Conservation (phyloP, 2,888 invertebrate genomes). For the Colostygia pectinataria region DNA sequence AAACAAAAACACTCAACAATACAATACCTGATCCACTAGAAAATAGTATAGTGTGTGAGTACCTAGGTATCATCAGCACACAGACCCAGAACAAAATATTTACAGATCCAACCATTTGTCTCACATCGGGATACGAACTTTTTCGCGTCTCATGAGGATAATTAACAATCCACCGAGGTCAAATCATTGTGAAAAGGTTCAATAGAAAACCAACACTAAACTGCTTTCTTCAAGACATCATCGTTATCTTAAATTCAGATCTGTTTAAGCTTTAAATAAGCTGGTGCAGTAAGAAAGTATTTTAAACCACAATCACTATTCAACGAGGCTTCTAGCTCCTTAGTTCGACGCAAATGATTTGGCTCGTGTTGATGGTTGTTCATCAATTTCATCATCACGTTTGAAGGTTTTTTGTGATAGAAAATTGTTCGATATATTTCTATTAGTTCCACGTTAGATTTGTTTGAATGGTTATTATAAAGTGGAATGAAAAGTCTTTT, state of each 20-base stretch:
- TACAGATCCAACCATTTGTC: too few relatives aligned
- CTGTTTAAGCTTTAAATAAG: constrained; percentile 6
- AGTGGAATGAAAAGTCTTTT: constrained; percentile 14
- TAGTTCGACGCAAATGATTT: constrained; percentile 41
- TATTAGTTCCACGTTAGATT: constrained; percentile 47
- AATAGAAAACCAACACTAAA: neutral
- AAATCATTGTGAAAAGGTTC: neutral
- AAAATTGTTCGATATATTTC: constrained; percentile 53
- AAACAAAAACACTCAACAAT: too few relatives aligned
- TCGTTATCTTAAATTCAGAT: neutral
- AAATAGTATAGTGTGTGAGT: too few relatives aligned
- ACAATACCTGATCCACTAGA: too few relatives aligned
- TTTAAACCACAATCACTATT: constrained; percentile 11
- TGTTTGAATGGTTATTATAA: constrained; percentile 38
- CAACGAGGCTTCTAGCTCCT: constrained; percentile 40
- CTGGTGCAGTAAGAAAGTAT: constrained; percentile 10
- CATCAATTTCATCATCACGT: constrained; percentile 55
- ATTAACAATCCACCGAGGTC: too few relatives aligned
- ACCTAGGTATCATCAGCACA: too few relatives aligned
- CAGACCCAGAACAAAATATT: too few relatives aligned
- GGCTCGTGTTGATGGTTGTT: constrained; percentile 58
- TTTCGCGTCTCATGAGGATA: too few relatives aligned
- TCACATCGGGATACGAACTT: too few relatives aligned
- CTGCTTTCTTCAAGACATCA: neutral
- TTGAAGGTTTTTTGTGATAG: constrained; percentile 66